A percentile compares a stretch with the other conserved stretches of the same genome.
Conservation (phyloP, 2,888 invertebrate genomes). For the Vanessa cardui region DNA sequence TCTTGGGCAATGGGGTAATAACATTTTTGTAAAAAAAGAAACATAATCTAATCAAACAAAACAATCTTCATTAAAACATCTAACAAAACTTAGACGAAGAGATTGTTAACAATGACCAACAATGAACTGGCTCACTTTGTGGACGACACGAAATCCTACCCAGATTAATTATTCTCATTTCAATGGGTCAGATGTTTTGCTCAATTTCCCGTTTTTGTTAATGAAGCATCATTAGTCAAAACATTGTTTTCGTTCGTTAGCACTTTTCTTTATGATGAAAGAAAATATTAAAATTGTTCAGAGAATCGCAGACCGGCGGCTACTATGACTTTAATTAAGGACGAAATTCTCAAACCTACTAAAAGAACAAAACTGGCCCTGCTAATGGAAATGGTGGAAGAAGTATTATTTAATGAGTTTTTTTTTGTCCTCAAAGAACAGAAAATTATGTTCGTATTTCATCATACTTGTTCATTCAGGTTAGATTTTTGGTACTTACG, state of each 20-base stretch:
- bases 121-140: conserved; percentile 6
- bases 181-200: conserved; percentile 30
- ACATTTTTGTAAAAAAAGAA: neutral
- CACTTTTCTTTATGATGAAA: conserved; percentile 26
- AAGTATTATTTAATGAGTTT: neutral
- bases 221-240: conserved; percentile 30
- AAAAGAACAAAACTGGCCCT: neutral
- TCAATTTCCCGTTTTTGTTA: conserved; percentile 32
- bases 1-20: neutral
- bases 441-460: no score
- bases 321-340: conserved; percentile 12
- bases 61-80: conserved; percentile 17
- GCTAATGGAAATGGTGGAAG: neutral
- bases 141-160: conserved; percentile 17
- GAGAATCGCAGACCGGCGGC: neutral
- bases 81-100: neutral
- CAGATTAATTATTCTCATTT: conserved; percentile 30
- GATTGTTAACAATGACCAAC: conserved; percentile 22
- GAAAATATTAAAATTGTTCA: conserved; percentile 5
- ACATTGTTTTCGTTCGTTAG: conserved; percentile 25
- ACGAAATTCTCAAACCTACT: neutral
- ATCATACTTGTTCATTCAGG: no score
- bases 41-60: conserved; percentile 5
- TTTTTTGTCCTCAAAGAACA: neutral
- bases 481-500: no score